These are phyloP conservation scores for Corbicula japonica DNA, from an alignment of 2,888 invertebrate species.

Conservation along the genomic window DNA sequence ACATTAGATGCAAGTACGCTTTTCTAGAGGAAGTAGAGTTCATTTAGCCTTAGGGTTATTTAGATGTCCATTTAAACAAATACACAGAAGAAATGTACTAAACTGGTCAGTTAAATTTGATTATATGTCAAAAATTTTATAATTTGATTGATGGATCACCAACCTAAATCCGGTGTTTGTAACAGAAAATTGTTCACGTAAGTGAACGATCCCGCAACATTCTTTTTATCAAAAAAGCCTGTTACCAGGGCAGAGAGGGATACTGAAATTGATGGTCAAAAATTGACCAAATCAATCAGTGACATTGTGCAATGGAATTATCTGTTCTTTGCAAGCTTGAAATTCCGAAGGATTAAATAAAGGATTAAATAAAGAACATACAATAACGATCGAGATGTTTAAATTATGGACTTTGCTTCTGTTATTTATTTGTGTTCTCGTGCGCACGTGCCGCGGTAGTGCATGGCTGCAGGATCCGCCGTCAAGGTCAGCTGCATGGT, in stretches of 20 bases:
- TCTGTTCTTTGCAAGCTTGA: too few species aligned
- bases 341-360: neutral
- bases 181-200: too few species aligned
- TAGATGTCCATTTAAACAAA: conserved; percentile 6
- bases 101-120: conserved; percentile 15
- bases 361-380: neutral
- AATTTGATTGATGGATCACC: conserved; percentile 28
- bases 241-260: too few species aligned
- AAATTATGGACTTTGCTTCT: conserved; percentile 10
- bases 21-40: conserved; percentile 14
- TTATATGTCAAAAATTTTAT: conserved; percentile 20
- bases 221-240: too few species aligned
- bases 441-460: conserved; percentile 39
- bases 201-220: too few species aligned
- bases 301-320: too few species aligned
- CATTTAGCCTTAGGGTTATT: conserved; percentile 13
- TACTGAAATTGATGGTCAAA: too few species aligned
- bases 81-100: conserved; percentile 3
- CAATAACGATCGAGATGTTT: neutral
- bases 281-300: too few species aligned
- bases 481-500: conserved; percentile 64
- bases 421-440: conserved; percentile 5
- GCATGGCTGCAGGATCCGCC: conserved; percentile 68
- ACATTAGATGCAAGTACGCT: too few species aligned
- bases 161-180: too few species aligned